Conservation (phyloP, 2,888 invertebrate species). For the Tortricodes alternella region DNA sequence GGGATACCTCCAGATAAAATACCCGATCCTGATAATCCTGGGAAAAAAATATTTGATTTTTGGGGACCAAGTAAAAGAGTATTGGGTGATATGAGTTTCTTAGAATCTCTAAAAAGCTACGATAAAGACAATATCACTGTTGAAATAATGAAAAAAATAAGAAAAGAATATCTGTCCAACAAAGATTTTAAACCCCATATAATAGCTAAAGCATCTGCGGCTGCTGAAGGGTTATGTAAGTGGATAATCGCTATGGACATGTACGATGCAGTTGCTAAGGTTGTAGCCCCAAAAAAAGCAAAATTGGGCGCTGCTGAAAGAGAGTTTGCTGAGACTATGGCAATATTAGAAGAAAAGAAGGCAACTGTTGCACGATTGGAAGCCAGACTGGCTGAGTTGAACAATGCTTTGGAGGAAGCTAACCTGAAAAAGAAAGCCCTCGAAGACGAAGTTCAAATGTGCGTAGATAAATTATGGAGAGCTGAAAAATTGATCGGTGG, state of each 20-base stretch:
- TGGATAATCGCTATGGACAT: conserved; percentile 96
- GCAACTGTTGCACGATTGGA: conserved; percentile 89
- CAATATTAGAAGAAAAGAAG: conserved; percentile 91
- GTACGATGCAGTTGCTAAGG: conserved; percentile 92
- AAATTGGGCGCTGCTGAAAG: conserved; percentile 91
- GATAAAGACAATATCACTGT: conserved; percentile 93
- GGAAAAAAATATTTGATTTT: conserved; percentile 88
- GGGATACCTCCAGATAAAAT: conserved; percentile 89
- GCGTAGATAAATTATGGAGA: conserved; percentile 91
- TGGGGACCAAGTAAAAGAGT: conserved; percentile 94
- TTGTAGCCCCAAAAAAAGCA: conserved; percentile 93
- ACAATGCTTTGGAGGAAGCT: conserved; percentile 86
- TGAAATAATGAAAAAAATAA: conserved; percentile 87
- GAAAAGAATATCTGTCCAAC: conserved; percentile 88
- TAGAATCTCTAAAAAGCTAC: conserved; percentile 88
- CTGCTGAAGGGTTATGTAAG: conserved; percentile 95
- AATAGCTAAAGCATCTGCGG: conserved; percentile 94
- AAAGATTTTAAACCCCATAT: conserved; percentile 90
- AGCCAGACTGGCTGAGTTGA: conserved; percentile 87
- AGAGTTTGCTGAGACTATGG: conserved; percentile 92
- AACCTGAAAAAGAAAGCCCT: conserved; percentile 85
- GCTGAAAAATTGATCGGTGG: conserved; percentile 95
- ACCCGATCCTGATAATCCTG: conserved; percentile 86
- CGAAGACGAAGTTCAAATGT: conserved; percentile 89
- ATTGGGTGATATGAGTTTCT: conserved; percentile 91